These are phyloP conservation scores for Terebella lapidaria DNA, from an alignment of 2,888 invertebrate species.

Conservation along the genomic window DNA sequence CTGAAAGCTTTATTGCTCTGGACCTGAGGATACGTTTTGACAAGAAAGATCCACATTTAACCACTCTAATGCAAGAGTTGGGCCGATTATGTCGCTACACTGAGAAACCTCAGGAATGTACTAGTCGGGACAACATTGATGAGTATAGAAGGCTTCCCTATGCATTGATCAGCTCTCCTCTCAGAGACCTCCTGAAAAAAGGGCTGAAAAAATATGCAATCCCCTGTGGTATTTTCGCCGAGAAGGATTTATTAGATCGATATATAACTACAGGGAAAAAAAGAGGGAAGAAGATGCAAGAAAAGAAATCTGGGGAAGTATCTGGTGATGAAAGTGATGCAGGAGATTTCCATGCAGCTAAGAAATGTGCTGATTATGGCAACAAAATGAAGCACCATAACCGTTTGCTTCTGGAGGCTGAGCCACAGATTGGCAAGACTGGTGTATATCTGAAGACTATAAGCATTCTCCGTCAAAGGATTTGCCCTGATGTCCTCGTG, in stretches of 20 bases:
- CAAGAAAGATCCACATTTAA: not conserved
- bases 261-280: not conserved
- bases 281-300: too few species aligned
- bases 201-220: not conserved
- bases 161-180: not conserved
- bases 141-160: too few species aligned
- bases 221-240: not conserved
- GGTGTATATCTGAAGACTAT: conserved; percentile 13
- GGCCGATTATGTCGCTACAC: conserved; percentile 13
- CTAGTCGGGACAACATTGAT: not conserved
- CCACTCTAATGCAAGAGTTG: conserved; percentile 10
- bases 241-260: not conserved
- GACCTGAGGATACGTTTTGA: conserved; percentile 9
- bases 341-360: not conserved
- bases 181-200: not conserved
- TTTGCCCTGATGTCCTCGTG: not conserved
- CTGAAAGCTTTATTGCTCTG: conserved; percentile 13
- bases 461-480: not conserved
- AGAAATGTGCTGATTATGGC: not conserved
- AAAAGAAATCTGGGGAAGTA: too few species aligned
- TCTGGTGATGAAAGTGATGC: too few species aligned
- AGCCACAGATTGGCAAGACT: conserved; percentile 17
- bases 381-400: conserved; percentile 6
- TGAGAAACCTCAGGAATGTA: not conserved
- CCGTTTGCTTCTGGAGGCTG: conserved; percentile 12